Base-by-base conservation (phyloP, 2,888 invertebrate species). In the Terebella lapidaria region DNA sequence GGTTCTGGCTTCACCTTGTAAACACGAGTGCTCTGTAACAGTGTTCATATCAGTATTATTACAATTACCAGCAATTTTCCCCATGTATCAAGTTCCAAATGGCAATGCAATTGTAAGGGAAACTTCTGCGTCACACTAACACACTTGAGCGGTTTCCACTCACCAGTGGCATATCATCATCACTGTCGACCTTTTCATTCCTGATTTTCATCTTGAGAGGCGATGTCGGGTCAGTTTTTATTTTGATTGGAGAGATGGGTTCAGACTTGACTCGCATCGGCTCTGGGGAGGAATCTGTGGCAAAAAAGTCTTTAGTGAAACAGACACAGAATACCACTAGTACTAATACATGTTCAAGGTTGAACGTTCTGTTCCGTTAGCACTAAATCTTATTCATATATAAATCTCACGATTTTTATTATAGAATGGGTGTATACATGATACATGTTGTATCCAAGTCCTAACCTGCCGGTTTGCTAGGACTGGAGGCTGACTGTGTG, bases 161-260 rank as follows among this genome's bases (percentile, higher is more conserved):
- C 47, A 74, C 73, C 72, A 74, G 54, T 25, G 73, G 73, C 42
- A 67, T 58, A 56, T 73, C 72, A 64, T 74, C 74, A 30, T 69
- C 69, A 47, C 72, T 65, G 54, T 64, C 70, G 54, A 53, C 47
- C 54, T 68, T 68, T 24, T 53, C 52, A 47, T 68, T 64, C 26
- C 52, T 57, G 20, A 56, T 35, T n/a, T 30, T 46, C 29, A 42
- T 20, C 54, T 63, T 63, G n/a, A 46, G 28, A 18, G 64, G 59
- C 3, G 57, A 56, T 22, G 45, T 27, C 1, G 55, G 58, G 24
- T 61, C 61, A 29, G 47, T 24, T 42, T 61, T 59, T 35, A 59
- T 58, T 46, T 57, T 58, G 3, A 4, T 5, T 25, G 60, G 52
- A 10, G 52, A 49, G 5, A 3, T 22, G 3, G 35, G 35, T 20